A percentile compares a stretch with the other conserved stretches of the same genome.
Evolutionary conservation across 30 jellyfish, hydroid and myxozoan genomes (phyloP).

Genomic region (Haliclystus octoradiatus): DNA sequence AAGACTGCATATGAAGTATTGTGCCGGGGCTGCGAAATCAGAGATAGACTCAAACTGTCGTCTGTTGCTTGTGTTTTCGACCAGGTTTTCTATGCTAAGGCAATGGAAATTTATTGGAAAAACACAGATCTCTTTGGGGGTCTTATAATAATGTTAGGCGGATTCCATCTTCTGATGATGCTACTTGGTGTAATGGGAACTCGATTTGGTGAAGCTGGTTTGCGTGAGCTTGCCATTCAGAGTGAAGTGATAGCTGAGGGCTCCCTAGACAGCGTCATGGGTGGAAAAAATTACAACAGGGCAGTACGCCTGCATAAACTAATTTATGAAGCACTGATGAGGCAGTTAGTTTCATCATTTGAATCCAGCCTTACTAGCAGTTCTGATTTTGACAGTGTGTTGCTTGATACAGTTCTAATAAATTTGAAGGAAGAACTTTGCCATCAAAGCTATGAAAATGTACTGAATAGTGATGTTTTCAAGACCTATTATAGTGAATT

Average conservation of each 20-base stretch:
- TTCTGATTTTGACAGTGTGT: too few relatives aligned
- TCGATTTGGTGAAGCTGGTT: conserved; percentile 35
- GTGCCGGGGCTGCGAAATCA: conserved; percentile 19
- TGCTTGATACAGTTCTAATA: too few relatives aligned
- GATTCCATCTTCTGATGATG: conserved; percentile 29
- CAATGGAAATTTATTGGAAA: conserved; percentile 37
- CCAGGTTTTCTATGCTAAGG: conserved; percentile 43
- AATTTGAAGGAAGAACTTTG: too few relatives aligned
- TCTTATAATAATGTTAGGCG: conserved; percentile 35
- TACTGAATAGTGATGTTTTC: too few relatives aligned
- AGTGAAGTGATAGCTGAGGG: conserved; percentile 45
- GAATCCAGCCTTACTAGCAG: too few relatives aligned
- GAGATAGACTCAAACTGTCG: conserved; percentile 16
- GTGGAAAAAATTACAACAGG: conserved; percentile 35
- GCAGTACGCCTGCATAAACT: conserved; percentile 36
- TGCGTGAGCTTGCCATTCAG: conserved; percentile 23
- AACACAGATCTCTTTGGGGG: conserved; percentile 15
- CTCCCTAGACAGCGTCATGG: conserved; percentile 31
- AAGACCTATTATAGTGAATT: too few relatives aligned
- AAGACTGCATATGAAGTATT: conserved; percentile 5
- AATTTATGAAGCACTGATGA: conserved; percentile 21
- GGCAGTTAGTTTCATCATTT: too few relatives aligned
- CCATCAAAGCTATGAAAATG: too few relatives aligned
- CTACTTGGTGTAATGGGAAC: conserved; percentile 14
- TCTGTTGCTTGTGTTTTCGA: conserved; percentile 49